Evolutionary conservation across 2,888 invertebrate species (phyloP).

Genomic region (Conus canariensis): DNA sequence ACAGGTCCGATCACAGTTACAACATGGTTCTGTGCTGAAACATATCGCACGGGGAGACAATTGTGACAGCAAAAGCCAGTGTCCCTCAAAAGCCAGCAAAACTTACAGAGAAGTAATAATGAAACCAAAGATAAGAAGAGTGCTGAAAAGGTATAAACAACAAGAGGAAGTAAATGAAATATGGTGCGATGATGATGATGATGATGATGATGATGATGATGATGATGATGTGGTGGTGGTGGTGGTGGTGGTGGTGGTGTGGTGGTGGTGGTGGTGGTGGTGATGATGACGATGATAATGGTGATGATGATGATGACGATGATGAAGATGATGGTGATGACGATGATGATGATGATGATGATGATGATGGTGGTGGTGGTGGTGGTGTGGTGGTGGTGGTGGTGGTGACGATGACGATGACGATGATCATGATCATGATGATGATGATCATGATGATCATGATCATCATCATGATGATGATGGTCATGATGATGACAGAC

Average conservation of each 20-base stretch:
- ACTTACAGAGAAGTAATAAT: too few species aligned
- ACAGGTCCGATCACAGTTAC: too few species aligned
- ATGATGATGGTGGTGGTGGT: background rate
- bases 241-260: background rate
- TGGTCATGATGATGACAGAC: background rate
- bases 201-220: background rate
- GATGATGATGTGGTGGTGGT: background rate
- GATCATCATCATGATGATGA: background rate
- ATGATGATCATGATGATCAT: background rate
- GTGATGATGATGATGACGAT: background rate
- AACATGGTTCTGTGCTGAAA: too few species aligned
- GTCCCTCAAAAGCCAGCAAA: too few species aligned
- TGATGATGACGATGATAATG: background rate
- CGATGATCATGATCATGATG: background rate
- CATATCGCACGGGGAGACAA: too few species aligned
- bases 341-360: constrained; percentile 21
- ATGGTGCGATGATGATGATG: too few species aligned
- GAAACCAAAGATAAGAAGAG: too few species aligned
- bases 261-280: too few species aligned
- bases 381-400: too few species aligned
- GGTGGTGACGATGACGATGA: background rate
- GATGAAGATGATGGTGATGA: background rate
- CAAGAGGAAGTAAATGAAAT: too few species aligned
- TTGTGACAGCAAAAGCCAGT: too few species aligned
- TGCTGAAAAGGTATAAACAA: too few species aligned